These are phyloP conservation scores for Julus scanicus DNA, from an alignment of 2,888 invertebrate genomes.

Conservation along the genomic window DNA sequence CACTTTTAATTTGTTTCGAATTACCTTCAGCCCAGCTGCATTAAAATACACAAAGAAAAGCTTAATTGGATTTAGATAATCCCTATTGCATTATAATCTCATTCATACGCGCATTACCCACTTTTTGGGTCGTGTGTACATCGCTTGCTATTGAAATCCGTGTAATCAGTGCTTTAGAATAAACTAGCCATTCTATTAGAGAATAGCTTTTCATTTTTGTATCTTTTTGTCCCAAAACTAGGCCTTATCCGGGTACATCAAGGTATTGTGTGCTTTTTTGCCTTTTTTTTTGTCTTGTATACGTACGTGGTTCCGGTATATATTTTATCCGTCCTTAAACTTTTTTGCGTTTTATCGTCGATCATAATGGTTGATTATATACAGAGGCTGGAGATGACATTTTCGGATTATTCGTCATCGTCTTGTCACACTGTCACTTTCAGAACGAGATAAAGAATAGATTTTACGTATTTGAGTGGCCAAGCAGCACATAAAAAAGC, in stretches of 20 bases:
- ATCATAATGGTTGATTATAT: neutral
- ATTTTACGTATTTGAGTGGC: slow-evolving; percentile 2
- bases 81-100: slow-evolving; percentile 29
- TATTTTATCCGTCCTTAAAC: neutral
- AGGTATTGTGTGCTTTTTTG: slow-evolving; percentile 17
- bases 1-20: neutral
- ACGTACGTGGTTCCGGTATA: slow-evolving; percentile 36
- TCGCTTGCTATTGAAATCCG: neutral
- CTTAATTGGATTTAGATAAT: slow-evolving; percentile 5
- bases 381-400: slow-evolving; percentile 13
- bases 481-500: neutral
- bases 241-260: slow-evolving; percentile 37
- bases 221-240: slow-evolving; percentile 42
- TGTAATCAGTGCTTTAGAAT: slow-evolving; percentile 25
- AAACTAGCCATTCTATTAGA: slow-evolving; percentile 12
- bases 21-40: neutral
- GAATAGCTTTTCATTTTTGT: slow-evolving; percentile 19
- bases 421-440: slow-evolving; percentile 14
- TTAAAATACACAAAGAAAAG: neutral
- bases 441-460: slow-evolving; percentile 4
- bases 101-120: neutral
- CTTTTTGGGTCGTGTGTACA: neutral
- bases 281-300: slow-evolving; percentile 23
- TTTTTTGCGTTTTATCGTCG: slow-evolving; percentile 1
- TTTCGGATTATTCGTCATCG: slow-evolving; percentile 36